Evolutionary conservation across 2,113 vertebrate genomes (phyloP).

Genomic region (Serinus canaria): DNA sequence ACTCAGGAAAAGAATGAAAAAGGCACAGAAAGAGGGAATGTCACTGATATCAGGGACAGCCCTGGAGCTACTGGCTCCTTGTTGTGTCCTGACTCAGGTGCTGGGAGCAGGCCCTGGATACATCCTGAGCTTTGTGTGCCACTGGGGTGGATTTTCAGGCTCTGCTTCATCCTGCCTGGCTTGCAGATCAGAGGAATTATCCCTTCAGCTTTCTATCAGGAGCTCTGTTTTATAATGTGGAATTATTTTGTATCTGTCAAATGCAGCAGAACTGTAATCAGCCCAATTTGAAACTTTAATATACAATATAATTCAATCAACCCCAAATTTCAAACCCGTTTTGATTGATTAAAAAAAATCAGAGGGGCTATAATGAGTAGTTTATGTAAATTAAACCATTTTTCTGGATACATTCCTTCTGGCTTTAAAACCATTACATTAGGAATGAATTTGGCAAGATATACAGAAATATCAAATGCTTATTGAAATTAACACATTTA

Average conservation of each 20-base stretch:
- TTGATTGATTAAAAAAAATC: constrained; percentile 45
- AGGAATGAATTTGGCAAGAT: constrained; percentile 29
- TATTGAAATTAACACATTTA: constrained; percentile 60
- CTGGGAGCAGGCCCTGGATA: neutral
- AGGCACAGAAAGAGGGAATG: neutral
- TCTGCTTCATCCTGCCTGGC: neutral
- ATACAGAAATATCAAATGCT: constrained; percentile 55
- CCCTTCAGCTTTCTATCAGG: neutral
- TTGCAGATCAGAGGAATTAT: neutral
- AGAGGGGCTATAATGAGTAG: constrained; percentile 24
- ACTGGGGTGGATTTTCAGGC: neutral
- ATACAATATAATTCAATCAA: constrained; percentile 46
- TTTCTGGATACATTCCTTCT: constrained; percentile 56
- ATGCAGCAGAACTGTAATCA: constrained; percentile 18
- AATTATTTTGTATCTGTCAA: constrained; percentile 30
- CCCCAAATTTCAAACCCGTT: neutral
- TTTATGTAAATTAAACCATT: constrained; percentile 54
- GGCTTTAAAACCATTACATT: constrained; percentile 57
- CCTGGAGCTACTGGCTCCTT: neutral
- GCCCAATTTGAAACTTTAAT: constrained; percentile 32
- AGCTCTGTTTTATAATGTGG: neutral
- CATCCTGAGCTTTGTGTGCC: neutral
- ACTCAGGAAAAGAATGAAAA: neutral
- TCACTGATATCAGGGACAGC: neutral
- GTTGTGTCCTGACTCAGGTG: neutral